Evolutionary conservation across 2,888 invertebrate genomes (phyloP).

Genomic region (Phengaris arion): DNA sequence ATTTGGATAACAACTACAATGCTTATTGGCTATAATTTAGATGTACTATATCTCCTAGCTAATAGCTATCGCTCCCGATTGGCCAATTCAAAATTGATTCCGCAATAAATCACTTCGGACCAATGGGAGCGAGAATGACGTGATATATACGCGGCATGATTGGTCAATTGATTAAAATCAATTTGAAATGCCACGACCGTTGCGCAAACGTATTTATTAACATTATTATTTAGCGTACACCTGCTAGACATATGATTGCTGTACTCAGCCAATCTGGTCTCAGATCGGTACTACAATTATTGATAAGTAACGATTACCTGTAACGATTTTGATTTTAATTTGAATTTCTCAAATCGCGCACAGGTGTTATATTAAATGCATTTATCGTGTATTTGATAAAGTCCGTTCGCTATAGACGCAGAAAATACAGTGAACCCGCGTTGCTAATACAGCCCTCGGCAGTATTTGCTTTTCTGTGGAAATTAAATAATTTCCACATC

Average conservation of each 20-base stretch:
- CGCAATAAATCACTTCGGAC: conserved; percentile 9
- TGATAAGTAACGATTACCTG: conserved; percentile 24
- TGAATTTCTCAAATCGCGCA: background rate
- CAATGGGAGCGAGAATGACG: conserved; percentile 19
- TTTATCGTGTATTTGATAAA: background rate
- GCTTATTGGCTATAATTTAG: background rate
- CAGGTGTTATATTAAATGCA: background rate
- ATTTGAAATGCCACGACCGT: conserved; percentile 14
- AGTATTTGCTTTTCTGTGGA: too few relatives aligned
- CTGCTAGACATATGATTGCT: conserved; percentile 43
- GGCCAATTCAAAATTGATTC: conserved; percentile 28
- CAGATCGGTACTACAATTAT: conserved; percentile 38
- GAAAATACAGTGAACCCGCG: too few relatives aligned
- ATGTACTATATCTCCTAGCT: background rate
- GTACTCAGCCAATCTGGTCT: conserved; percentile 43
- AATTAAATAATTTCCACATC: too few relatives aligned
- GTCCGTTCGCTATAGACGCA: too few relatives aligned
- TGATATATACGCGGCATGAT: conserved; percentile 19
- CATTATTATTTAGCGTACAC: conserved; percentile 39
- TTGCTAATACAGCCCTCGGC: too few relatives aligned
- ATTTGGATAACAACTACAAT: background rate
- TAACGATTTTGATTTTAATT: conserved; percentile 21
- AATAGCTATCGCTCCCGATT: conserved; percentile 18
- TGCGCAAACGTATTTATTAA: conserved; percentile 37
- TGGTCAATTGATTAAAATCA: conserved; percentile 29